These are phyloP conservation scores for Cepphus grylle DNA, from an alignment of 2,113 vertebrate species.

Conservation along the genomic window DNA sequence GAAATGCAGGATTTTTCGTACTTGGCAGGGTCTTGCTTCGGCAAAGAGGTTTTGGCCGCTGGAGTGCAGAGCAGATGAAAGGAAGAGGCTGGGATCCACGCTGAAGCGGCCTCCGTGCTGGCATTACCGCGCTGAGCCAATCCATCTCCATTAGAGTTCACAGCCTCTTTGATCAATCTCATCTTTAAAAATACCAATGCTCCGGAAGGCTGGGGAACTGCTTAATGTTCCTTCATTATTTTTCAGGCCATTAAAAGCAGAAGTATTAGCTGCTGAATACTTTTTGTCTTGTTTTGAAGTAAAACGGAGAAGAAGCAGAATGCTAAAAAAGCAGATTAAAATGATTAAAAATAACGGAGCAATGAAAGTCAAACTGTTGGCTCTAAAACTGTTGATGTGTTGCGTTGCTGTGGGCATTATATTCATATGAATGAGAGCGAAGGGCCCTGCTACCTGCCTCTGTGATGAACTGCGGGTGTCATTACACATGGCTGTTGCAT, in stretches of 20 bases:
- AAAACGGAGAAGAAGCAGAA: background rate
- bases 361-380: constrained; percentile 49
- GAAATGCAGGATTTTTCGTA: background rate
- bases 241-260: constrained; percentile 32
- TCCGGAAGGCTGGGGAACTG: background rate
- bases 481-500: constrained; percentile 42
- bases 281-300: constrained; percentile 45
- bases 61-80: background rate
- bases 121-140: background rate
- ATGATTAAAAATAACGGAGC: constrained; percentile 48
- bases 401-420: constrained; percentile 46
- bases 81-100: background rate
- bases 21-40: background rate
- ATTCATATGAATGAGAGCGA: constrained; percentile 51
- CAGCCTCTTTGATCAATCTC: constrained; percentile 62
- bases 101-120: constrained; percentile 5
- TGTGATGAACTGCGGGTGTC: constrained; percentile 59
- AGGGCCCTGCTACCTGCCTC: constrained; percentile 43
- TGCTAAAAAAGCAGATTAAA: constrained; percentile 33
- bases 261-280: constrained; percentile 20
- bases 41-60: background rate
- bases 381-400: constrained; percentile 47
- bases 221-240: constrained; percentile 50
- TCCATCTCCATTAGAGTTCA: constrained; percentile 56
- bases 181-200: constrained; percentile 47